A percentile compares a stretch with the other conserved stretches of the same genome.
Evolutionary conservation across 2,113 vertebrate genomes (phyloP).

Genomic region (Syrmaticus mikado): DNA sequence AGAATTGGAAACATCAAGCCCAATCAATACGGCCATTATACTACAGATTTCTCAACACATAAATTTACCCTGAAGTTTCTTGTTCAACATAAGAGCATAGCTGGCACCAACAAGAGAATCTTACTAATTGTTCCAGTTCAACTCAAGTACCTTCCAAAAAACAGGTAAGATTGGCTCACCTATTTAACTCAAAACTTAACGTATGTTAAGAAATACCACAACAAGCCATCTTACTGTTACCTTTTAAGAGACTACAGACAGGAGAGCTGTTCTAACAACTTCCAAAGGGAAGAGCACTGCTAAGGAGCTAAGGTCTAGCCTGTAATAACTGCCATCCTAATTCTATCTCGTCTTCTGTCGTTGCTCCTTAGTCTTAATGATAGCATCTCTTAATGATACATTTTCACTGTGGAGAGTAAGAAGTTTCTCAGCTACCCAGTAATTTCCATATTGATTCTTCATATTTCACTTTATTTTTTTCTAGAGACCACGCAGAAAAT

Average conservation of each 20-base stretch:
- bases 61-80: not conserved
- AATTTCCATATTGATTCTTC: not conserved
- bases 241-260: not conserved
- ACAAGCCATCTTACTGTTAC: too few species aligned
- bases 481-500: accelerated
- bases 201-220: not conserved
- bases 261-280: not conserved
- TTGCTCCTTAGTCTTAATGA: not conserved
- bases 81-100: not conserved
- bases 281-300: not conserved
- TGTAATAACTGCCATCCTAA: not conserved
- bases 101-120: not conserved
- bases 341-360: not conserved
- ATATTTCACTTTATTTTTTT: too few species aligned
- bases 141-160: not conserved
- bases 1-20: not conserved
- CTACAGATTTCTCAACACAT: too few species aligned
- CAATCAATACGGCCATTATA: not conserved
- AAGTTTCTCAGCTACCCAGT: not conserved
- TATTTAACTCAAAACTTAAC: not conserved
- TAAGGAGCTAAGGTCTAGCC: too few species aligned
- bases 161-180: too few species aligned
- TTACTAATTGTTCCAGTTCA: not conserved
- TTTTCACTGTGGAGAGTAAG: not conserved
- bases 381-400: not conserved